phyloP scores from a whole-genome alignment of 2,113 vertebrate species.

The Reinhardtius hippoglossoides region DNA sequence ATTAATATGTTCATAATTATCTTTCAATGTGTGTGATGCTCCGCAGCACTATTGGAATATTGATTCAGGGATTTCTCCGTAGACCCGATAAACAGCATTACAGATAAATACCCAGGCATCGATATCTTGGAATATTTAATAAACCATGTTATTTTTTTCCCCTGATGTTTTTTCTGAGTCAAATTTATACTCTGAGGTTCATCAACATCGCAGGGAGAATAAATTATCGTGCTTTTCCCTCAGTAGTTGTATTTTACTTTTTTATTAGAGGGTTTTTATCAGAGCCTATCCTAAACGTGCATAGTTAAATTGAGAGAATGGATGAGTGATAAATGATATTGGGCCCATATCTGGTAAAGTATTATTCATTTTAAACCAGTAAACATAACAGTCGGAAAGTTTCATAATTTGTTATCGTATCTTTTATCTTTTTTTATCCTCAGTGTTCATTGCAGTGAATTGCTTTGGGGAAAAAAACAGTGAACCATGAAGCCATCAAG shows the following conservation, averaged over 20 bases:
- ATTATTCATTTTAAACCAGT: no score
- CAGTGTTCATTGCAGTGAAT: no score
- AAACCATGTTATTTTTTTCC: neutral
- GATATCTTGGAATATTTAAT: neutral
- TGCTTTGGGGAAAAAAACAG: no score
- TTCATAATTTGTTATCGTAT: no score
- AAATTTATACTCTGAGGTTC: neutral
- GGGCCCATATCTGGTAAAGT: neutral
- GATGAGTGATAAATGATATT: neutral
- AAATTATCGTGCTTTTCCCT: neutral
- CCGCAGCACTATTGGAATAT: neutral
- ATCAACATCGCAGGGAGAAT: neutral
- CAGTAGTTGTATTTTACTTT: no score
- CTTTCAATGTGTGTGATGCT: neutral
- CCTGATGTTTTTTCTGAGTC: neutral
- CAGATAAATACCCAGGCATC: neutral
- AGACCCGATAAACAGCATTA: neutral
- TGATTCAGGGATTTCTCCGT: neutral
- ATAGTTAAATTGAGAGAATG: neutral
- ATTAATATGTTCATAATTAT: neutral
- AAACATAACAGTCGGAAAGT: no score
- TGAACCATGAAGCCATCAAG: no score
- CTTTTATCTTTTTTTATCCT: no score
- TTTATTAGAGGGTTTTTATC: neutral
- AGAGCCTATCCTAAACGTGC: neutral